A percentile compares a stretch with the other conserved stretches of the same genome.
These are phyloP conservation scores for Tyto alba DNA, from an alignment of 2,113 vertebrate genomes.

Conservation along the genomic window DNA sequence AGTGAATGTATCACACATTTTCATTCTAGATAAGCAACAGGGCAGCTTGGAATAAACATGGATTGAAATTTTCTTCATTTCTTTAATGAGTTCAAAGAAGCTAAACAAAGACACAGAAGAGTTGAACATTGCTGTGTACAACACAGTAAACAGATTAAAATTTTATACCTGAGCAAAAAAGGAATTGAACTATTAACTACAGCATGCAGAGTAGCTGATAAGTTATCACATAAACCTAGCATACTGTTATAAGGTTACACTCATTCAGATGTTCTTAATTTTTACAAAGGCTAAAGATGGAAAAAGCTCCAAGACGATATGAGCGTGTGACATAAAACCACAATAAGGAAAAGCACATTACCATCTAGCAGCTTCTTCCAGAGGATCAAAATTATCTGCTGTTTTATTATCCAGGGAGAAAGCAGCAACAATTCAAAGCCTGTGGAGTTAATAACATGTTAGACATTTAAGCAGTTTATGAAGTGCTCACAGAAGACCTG, in stretches of 20 bases:
- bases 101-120: conserved; percentile 44
- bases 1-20: not conserved
- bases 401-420: conserved; percentile 31
- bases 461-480: conserved; percentile 20
- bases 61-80: conserved; percentile 17
- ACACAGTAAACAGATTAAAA: conserved; percentile 50
- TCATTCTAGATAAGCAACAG: conserved; percentile 12
- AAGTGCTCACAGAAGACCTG: conserved; percentile 15
- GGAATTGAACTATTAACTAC: conserved; percentile 46
- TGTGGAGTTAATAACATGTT: conserved; percentile 28
- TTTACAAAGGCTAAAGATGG: conserved; percentile 27
- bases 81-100: conserved; percentile 31
- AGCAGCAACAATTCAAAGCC: conserved; percentile 44
- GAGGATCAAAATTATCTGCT: conserved; percentile 37
- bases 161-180: conserved; percentile 43
- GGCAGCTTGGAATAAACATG: conserved; percentile 33
- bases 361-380: conserved; percentile 19
- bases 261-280: conserved; percentile 17
- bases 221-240: conserved; percentile 5
- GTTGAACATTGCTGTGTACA: conserved; percentile 18
- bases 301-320: conserved; percentile 1
- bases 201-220: conserved; percentile 46
- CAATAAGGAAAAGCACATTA: conserved; percentile 28
- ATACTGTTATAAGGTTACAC: conserved; percentile 21
- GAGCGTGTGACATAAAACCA: conserved; percentile 21